phyloP scores from a whole-genome alignment of 2,888 invertebrate species.

The Aleiodes testaceus region DNA sequence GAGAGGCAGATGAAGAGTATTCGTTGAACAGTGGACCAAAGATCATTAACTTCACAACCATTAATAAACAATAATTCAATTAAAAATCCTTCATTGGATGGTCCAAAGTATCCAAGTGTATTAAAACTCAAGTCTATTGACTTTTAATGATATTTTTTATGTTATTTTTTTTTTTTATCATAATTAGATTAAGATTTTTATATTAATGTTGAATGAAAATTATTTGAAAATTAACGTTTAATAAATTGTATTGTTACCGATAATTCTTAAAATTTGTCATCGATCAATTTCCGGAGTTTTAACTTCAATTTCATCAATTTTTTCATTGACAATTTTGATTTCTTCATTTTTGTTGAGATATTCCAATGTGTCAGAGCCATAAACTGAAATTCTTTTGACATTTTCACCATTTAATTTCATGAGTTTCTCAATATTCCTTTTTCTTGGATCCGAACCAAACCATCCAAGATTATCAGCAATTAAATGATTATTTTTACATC shows the following conservation, averaged over 20 bases:
- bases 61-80: conserved; percentile 31
- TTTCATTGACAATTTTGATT: conserved; percentile 6
- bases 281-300: background rate
- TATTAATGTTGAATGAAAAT: conserved; percentile 8
- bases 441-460: conserved; percentile 86
- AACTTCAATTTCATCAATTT: background rate
- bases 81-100: conserved; percentile 20
- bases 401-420: conserved; percentile 90
- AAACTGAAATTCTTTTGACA: conserved; percentile 76
- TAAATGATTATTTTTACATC: conserved; percentile 91
- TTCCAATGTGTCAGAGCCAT: conserved; percentile 74
- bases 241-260: conserved; percentile 38
- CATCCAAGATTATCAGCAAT: conserved; percentile 97
- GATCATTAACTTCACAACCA: conserved; percentile 48
- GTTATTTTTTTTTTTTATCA: background rate
- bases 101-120: conserved; percentile 30
- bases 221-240: conserved; percentile 21
- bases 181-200: conserved; percentile 24
- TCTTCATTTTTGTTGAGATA: conserved; percentile 72
- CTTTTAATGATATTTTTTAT: background rate
- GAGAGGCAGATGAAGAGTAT: background rate
- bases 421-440: conserved; percentile 92
- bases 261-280: background rate
- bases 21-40: conserved; percentile 53
- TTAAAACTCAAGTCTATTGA: conserved; percentile 1